These are phyloP conservation scores for Piezodorus guildinii DNA, from an alignment of 1,140 invertebrate species.

Conservation along the genomic window DNA sequence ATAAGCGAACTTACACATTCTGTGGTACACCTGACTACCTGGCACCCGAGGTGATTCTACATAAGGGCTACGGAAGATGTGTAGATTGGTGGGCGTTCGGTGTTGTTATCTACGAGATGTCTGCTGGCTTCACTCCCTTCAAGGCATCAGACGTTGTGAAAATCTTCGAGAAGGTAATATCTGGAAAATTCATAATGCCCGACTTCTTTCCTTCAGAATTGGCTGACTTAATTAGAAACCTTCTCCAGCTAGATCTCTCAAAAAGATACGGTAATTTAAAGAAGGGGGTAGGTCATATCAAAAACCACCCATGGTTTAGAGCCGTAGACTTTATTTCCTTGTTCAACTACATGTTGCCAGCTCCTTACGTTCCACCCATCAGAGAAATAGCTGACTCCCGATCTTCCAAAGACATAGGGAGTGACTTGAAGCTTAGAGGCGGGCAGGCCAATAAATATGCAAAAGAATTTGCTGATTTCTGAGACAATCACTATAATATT, in stretches of 20 bases:
- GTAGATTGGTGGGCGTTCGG: conserved; percentile 48
- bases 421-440: no score
- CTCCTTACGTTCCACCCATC: conserved; percentile 61
- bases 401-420: no score
- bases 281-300: conserved; percentile 57
- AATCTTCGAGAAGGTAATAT: conserved; percentile 81
- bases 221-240: conserved; percentile 72
- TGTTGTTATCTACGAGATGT: conserved; percentile 65
- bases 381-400: conserved; percentile 40
- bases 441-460: no score
- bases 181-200: conserved; percentile 59
- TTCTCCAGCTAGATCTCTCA: conserved; percentile 74
- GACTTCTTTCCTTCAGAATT: conserved; percentile 56
- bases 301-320: conserved; percentile 38
- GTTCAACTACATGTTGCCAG: conserved; percentile 26
- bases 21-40: conserved; percentile 36
- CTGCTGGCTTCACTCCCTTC: conserved; percentile 73
- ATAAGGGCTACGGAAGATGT: conserved; percentile 55
- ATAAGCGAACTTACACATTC: no score
- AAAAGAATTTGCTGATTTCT: no score
- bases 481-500: no score
- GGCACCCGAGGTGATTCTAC: no score
- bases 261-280: conserved; percentile 83
- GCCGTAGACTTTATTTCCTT: conserved; percentile 21
- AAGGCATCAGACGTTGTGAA: conserved; percentile 72